Evolutionary conservation across 2,888 invertebrate genomes (phyloP), one percentile per base, ranked within the genome.

Genomic region (Drosophila anceps): DNA sequence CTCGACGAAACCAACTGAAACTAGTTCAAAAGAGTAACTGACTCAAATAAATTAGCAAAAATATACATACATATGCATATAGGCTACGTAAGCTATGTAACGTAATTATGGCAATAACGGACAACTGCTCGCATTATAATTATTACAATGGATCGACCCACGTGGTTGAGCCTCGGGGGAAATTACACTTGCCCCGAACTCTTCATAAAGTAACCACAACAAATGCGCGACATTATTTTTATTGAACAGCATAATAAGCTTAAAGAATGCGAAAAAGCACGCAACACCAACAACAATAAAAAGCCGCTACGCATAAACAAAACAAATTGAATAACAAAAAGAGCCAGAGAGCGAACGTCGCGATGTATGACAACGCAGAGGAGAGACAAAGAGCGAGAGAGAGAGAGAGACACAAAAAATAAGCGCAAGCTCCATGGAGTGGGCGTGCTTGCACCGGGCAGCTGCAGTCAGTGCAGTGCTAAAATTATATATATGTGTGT

Each of bases 241-340:
- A 78, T 78, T 76, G 70, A 75, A 68, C 65, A 64, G 73, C 69
- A 69, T 69, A 76, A 79, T 59, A 61, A 53, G 67, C 64, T 48
- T 50, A 59, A 73, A 43, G 73, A 69, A 57, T 48, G 59, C 48
- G 48, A 29, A 58, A 35, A 58, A n/a, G 66, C 73, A 69, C 72
- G 69, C 73, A 72, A 82, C 46, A 72, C 80, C 46, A 68, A 76
- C 39, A 43, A 58, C 37, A 46, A 60, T 27, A 69, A 48, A 20
- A 35, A 62, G 48, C 41, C 59, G 60, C 50, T 73, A 88, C 80
- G 84, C 88, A 78, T 85, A 79, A 86, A 80, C 81, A 81, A 79
- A 74, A 54, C 70, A 65, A 78, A 78, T 73, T 84, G 64, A 69
- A 79, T 50, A 67, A 80, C 77, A 81, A 74, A 73, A 33, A 69